Percentiles rank a stretch among this genome's conserved stretches.
Evolutionary conservation across 2,797 vertebrate species (phyloP).

Genomic region (Jordanella pulchra): DNA sequence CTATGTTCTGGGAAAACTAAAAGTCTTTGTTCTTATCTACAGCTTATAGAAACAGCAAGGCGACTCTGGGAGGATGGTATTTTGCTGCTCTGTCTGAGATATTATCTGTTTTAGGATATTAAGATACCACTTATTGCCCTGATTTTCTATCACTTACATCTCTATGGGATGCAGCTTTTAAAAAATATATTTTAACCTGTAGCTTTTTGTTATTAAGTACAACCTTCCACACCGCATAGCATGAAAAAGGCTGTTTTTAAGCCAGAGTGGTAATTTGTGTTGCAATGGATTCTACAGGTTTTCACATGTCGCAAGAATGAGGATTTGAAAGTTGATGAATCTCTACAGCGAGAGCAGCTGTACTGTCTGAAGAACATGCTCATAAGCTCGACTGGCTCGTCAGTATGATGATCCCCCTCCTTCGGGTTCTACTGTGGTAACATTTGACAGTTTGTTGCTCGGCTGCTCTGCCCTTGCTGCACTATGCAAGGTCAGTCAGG

Average conservation of each 20-base stretch:
- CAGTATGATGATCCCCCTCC: not conserved
- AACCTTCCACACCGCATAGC: not conserved
- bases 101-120: not conserved
- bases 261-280: too few species aligned
- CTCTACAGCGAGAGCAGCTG: not conserved
- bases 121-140: not conserved
- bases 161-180: not conserved
- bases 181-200: not conserved
- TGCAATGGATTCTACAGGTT: not conserved
- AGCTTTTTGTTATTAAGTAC: not conserved
- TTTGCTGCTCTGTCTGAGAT: not conserved
- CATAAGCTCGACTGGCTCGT: not conserved
- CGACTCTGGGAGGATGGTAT: not conserved
- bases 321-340: not conserved
- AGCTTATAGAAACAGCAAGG: not conserved
- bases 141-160: not conserved
- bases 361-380: not conserved
- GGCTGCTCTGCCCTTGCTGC: slow-evolving; percentile 16
- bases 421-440: not conserved
- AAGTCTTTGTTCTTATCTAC: not conserved
- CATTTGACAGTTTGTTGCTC: slow-evolving; percentile 8
- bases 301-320: not conserved
- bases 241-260: not conserved
- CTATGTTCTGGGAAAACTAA: not conserved
- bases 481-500: slow-evolving; percentile 32